Percentiles rank a stretch among this genome's conserved stretches.
Evolutionary conservation across 2,113 vertebrate genomes (phyloP).

Genomic region (Vicugna pacos): DNA sequence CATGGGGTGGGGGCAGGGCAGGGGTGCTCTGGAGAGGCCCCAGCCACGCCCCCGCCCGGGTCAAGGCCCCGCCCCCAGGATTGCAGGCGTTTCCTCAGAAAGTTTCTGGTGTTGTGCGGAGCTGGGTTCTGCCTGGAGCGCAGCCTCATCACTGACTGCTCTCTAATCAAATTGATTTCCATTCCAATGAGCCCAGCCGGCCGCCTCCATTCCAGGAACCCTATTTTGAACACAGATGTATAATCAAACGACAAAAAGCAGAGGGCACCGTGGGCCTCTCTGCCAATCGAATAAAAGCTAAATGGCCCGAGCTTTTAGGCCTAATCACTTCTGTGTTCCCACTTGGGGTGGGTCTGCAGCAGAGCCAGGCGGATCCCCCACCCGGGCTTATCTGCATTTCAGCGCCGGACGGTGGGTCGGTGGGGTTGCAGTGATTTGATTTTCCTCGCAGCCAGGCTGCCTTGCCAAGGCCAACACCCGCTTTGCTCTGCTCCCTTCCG

Average conservation of each 20-base stretch:
- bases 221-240: constrained; percentile 79
- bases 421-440: neutral
- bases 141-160: constrained; percentile 79
- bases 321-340: constrained; percentile 72
- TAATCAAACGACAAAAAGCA: constrained; percentile 77
- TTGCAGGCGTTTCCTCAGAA: accelerated
- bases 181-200: constrained; percentile 78
- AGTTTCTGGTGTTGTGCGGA: neutral
- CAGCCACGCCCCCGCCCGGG: too few relatives aligned
- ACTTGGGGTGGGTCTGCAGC: neutral
- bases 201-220: constrained; percentile 84
- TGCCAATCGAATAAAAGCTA: constrained; percentile 68
- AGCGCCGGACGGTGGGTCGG: neutral
- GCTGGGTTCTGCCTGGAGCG: constrained; percentile 41
- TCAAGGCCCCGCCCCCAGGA: neutral
- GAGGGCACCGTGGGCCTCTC: constrained; percentile 68
- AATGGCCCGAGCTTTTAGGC: constrained; percentile 81
- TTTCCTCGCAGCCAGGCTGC: neutral
- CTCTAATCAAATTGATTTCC: constrained; percentile 86
- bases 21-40: too few relatives aligned
- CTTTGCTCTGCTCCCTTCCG: neutral
- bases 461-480: neutral
- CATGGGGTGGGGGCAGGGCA: too few relatives aligned
- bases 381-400: constrained; percentile 36
- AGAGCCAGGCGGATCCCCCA: neutral